Conservation (phyloP, 2,113 vertebrate species). For the Sitta europaea region DNA sequence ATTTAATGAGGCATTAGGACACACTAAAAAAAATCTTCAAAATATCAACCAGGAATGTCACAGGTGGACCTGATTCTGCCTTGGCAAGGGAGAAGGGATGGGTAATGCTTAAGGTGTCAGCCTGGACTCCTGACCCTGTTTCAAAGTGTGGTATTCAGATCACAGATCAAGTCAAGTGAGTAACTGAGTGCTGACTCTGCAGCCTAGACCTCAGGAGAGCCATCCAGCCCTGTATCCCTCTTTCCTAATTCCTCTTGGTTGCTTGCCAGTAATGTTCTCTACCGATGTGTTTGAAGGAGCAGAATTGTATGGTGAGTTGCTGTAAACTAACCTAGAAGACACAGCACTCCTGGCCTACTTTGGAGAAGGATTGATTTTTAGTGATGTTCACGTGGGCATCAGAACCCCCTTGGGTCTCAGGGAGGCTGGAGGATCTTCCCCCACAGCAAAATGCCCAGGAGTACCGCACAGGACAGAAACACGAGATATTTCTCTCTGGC, state of each 20-base stretch:
- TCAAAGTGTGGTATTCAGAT: background rate
- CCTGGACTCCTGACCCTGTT: background rate
- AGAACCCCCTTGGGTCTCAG: background rate
- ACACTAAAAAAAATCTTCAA: background rate
- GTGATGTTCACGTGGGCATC: background rate
- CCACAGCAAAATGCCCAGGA: background rate
- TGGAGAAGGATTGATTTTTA: background rate
- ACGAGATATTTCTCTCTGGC: background rate
- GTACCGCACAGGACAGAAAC: background rate
- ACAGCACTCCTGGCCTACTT: fast-evolving
- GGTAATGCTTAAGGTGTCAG: background rate
- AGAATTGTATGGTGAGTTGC: background rate
- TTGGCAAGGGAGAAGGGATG: background rate
- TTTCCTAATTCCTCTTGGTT: background rate
- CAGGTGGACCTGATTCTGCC: background rate
- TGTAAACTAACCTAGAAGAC: background rate
- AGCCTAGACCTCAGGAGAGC: background rate
- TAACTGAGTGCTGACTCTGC: background rate
- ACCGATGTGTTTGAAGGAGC: background rate
- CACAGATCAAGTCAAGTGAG: background rate
- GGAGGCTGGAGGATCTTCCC: background rate
- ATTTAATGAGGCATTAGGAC: background rate
- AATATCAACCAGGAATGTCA: background rate
- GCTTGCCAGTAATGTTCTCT: background rate
- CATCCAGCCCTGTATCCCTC: background rate